Evolutionary conservation across 2,888 invertebrate genomes (phyloP).

Genomic region (Drosophila tripunctata): DNA sequence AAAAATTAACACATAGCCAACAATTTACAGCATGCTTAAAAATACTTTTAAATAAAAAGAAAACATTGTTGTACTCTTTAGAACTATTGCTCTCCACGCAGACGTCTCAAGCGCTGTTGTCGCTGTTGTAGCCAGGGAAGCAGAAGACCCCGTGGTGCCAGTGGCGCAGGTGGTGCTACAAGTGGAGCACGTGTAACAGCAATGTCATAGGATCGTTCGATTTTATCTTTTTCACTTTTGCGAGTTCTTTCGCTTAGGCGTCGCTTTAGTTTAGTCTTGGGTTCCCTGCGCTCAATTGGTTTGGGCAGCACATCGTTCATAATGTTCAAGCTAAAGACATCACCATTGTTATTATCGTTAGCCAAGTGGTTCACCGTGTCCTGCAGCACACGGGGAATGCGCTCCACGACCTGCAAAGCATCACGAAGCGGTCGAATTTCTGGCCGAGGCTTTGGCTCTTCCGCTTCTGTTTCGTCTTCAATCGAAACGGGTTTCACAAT

Average conservation of each 20-base stretch:
- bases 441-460: not conserved
- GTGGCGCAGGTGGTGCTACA: conserved; percentile 8
- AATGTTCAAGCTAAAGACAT: conserved; percentile 68
- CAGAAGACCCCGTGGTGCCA: conserved; percentile 33
- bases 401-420: conserved; percentile 67
- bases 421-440: conserved; percentile 67
- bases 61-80: not conserved
- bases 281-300: conserved; percentile 26
- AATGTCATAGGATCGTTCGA: not conserved
- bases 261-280: conserved; percentile 3
- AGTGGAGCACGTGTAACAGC: conserved; percentile 38
- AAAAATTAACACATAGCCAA: not conserved
- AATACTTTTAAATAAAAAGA: conserved; percentile 39
- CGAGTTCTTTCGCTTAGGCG: conserved; percentile 13
- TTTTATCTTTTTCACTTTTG: conserved; percentile 8
- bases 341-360: conserved; percentile 48
- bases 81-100: conserved; percentile 14
- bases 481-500: conserved; percentile 10
- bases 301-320: conserved; percentile 57
- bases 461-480: conserved; percentile 21
- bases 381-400: conserved; percentile 64
- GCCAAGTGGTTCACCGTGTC: conserved; percentile 65
- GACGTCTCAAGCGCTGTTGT: conserved; percentile 54
- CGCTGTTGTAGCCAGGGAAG: conserved; percentile 68
- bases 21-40: conserved; percentile 32